Base-by-base conservation (phyloP, 2,113 vertebrate species). In the Chaetodon auriga region DNA sequence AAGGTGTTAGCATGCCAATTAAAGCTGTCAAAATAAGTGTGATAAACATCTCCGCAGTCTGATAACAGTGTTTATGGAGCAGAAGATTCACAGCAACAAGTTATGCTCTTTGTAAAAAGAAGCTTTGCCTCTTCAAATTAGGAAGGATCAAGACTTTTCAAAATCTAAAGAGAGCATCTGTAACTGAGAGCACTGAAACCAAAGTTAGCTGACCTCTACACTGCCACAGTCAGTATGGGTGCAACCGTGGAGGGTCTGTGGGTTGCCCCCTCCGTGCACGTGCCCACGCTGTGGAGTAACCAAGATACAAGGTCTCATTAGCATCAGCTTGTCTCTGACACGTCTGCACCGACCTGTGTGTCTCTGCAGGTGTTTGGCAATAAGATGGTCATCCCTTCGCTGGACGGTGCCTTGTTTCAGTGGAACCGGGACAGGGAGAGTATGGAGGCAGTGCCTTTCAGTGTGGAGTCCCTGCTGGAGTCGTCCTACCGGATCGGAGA, bases 371-470 rank as follows among this genome's bases (percentile, higher is more conserved):
- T 98, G 6, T 99, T 98, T 94, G 98, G 98, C 71, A 98, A 97
- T 91, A 99, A 99, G 93, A 96, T 99, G 96, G 97, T 99, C 63
- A 99, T 99, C 85, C 98, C 98, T 5, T 99, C 98, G 16, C 91
- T 99, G 96, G 98, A 99, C 58, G 98, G 98, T 43, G 97, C 96
- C 84, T 95, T 99, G 84, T 99, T 99, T 91, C 98, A 99, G 92
- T 99, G 97, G 98, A 99, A 99, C 90, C 95, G 97, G 76, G 98
- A 99, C 83, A 90, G 97, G 4, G 97, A 98, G 92, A 98, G 95
- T 87, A 99, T 99, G 98, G 98, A 99, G 92, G 96, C 98, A 0
- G 98, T 99, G 81, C 98, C 98, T 62, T 99, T 99, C 94, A 99
- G 97, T 0, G 97, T 99, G 54, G 98, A 99, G 85, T 99, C 98